Percentiles rank a stretch among this genome's conserved stretches.
phyloP scores from a whole-genome alignment of 2,888 invertebrate species.

The Lobophora halterata region DNA sequence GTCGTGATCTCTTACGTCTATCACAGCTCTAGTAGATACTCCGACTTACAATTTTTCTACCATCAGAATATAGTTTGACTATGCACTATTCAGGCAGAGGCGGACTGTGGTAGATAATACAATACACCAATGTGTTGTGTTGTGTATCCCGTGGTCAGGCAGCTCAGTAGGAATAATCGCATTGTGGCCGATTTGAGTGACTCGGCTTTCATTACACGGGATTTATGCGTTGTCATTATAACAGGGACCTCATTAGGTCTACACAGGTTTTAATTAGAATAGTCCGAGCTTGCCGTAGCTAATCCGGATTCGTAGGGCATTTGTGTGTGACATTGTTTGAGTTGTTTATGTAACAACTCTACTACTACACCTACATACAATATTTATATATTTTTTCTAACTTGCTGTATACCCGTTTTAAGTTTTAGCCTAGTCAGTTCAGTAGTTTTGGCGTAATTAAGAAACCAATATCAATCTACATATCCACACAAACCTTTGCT shows the following conservation, averaged over 20 bases:
- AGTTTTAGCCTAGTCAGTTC: too few relatives aligned
- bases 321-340: slow-evolving; percentile 26
- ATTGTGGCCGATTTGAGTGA: slow-evolving; percentile 75
- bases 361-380: too few relatives aligned
- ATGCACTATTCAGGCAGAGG: background rate
- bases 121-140: slow-evolving; percentile 38
- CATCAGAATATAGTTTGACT: too few relatives aligned
- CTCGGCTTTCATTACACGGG: slow-evolving; percentile 69
- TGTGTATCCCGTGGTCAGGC: slow-evolving; percentile 41
- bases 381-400: too few relatives aligned
- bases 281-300: slow-evolving; percentile 42
- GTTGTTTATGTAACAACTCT: slow-evolving; percentile 20
- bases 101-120: slow-evolving; percentile 38
- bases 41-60: too few relatives aligned
- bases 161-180: slow-evolving; percentile 74
- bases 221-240: slow-evolving; percentile 75
- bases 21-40: too few relatives aligned
- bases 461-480: too few relatives aligned
- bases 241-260: slow-evolving; percentile 66
- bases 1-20: too few relatives aligned
- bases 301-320: slow-evolving; percentile 38
- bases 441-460: too few relatives aligned
- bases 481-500: too few relatives aligned
- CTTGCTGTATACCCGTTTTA: too few relatives aligned
- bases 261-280: slow-evolving; percentile 71